These are phyloP conservation scores for Psittacula derbiana DNA, from an alignment of 2,797 vertebrate genomes.

Conservation along the genomic window DNA sequence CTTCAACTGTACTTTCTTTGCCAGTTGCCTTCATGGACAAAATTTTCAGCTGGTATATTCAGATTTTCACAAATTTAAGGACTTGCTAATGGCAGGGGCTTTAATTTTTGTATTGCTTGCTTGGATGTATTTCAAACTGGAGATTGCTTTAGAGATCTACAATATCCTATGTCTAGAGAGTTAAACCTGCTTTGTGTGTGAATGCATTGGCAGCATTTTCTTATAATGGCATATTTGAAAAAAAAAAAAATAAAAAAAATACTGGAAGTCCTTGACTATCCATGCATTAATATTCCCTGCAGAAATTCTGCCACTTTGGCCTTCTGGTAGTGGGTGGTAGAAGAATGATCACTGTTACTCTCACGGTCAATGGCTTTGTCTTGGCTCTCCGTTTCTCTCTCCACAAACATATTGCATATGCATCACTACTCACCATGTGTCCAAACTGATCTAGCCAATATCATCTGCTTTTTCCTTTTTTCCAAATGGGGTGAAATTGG, in stretches of 20 bases:
- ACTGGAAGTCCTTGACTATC: not conserved
- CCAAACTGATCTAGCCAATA: not conserved
- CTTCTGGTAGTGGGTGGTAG: not conserved
- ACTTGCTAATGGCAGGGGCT: not conserved
- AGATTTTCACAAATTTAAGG: not conserved
- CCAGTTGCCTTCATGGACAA: not conserved
- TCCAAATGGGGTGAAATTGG: slow-evolving; percentile 1
- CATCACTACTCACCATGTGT: not conserved
- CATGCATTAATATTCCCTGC: not conserved
- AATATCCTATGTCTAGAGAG: not conserved
- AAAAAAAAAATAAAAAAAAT: not conserved
- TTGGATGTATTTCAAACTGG: not conserved
- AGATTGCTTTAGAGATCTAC: not conserved
- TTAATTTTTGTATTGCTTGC: not conserved
- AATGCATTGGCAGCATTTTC: not conserved
- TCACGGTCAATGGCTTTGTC: not conserved
- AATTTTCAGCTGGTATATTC: not conserved
- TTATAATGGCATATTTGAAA: not conserved
- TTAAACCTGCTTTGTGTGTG: not conserved
- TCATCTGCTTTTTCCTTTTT: not conserved
- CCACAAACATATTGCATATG: not conserved
- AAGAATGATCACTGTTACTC: not conserved
- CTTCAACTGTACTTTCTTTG: not conserved
- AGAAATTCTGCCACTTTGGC: not conserved
- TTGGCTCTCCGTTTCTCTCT: not conserved